Conservation (phyloP, 2,888 invertebrate species). For the Eristalis arbustorum region DNA sequence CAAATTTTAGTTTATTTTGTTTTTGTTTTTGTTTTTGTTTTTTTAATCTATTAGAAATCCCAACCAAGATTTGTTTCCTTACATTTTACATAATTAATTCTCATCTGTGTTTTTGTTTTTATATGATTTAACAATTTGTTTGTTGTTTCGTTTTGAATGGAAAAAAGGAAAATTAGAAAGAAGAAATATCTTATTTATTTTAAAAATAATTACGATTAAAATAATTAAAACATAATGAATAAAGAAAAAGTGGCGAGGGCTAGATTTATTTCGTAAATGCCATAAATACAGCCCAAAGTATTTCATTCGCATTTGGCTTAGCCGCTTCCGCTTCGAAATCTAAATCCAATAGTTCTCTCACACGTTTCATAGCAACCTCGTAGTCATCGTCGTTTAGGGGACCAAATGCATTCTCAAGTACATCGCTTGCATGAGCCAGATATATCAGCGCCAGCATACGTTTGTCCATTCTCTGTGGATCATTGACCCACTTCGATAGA, state of each 20-base stretch:
- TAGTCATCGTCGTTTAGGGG: conserved; percentile 98
- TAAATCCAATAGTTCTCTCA: conserved; percentile 96
- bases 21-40: conserved; percentile 37
- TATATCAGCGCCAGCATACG: conserved; percentile 95
- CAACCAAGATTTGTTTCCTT: conserved; percentile 48
- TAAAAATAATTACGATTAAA: conserved; percentile 60
- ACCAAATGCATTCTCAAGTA: conserved; percentile 99
- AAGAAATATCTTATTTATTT: conserved; percentile 64
- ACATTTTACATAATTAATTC: conserved; percentile 23
- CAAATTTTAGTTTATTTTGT: conserved; percentile 54
- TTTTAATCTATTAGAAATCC: conserved; percentile 49
- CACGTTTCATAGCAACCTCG: conserved; percentile 98
- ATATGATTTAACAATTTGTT: conserved; percentile 63
- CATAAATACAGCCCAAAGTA: conserved; percentile 99
- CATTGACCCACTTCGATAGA: conserved; percentile 96
- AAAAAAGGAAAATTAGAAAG: conserved; percentile 46
- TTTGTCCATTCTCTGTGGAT: conserved; percentile 98
- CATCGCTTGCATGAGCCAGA: conserved; percentile 98
- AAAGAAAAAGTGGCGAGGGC: conserved; percentile 59
- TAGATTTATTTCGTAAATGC: conserved; percentile 96
- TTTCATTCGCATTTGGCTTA: conserved; percentile 94
- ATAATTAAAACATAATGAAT: conserved; percentile 65
- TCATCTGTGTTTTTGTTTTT: conserved; percentile 42
- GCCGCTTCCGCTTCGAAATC: conserved; percentile 98
- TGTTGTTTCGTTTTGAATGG: conserved; percentile 36